Conservation (phyloP, 2,113 vertebrate species). For the Rattus norvegicus region DNA sequence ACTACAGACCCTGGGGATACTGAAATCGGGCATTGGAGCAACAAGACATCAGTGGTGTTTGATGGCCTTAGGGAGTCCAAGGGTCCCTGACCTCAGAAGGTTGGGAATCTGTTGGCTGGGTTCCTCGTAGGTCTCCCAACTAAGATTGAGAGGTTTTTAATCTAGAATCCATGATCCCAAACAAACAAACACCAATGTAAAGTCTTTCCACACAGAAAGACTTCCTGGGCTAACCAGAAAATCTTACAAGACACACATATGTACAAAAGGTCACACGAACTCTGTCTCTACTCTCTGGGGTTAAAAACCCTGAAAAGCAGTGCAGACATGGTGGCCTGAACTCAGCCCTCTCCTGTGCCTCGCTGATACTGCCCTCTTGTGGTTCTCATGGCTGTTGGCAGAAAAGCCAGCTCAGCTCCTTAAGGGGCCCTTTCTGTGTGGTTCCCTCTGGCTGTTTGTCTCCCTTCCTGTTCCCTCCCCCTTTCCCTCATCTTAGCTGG, state of each 20-base stretch:
- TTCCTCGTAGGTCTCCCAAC: not conserved
- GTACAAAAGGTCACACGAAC: not conserved
- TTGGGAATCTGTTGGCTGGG: not conserved
- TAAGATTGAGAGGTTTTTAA: not conserved
- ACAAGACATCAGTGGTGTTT: not conserved
- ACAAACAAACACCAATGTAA: not conserved
- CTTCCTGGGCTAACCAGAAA: not conserved
- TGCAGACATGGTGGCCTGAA: not conserved
- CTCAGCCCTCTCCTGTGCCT: not conserved
- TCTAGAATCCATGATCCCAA: not conserved
- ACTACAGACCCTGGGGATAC: not conserved
- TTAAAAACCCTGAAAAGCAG: not conserved
- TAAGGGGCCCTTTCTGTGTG: not conserved
- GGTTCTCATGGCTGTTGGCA: not conserved
- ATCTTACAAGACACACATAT: not conserved
- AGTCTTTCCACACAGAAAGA: not conserved
- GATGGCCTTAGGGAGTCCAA: not conserved
- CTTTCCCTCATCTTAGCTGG: not conserved
- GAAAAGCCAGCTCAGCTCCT: not conserved
- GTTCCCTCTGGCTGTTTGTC: not conserved
- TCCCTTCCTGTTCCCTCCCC: not conserved
- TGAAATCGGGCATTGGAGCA: not conserved
- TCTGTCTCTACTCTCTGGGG: not conserved
- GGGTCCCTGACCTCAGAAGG: not conserved
- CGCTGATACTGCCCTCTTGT: not conserved